Base-by-base conservation (phyloP, 1,140 invertebrate genomes). In the Manduca sexta region DNA sequence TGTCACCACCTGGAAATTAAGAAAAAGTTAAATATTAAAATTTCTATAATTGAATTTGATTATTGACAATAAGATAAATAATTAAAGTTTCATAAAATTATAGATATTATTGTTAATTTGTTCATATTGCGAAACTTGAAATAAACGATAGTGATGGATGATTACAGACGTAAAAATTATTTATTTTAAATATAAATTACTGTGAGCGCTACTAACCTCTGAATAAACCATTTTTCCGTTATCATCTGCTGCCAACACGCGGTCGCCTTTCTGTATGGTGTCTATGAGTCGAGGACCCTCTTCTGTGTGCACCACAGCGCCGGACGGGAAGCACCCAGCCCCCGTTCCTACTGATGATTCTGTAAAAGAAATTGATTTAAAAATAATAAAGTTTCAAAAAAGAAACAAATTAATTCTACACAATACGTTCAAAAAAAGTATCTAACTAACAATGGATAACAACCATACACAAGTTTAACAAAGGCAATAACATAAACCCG, bases 301-400 rank as follows among this genome's bases (percentile, higher is more conserved):
- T 16, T 85, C 68, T 0, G 90, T 90, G 30, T 86, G 74, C 5
- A 96, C 92, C 8, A 81, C 69, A 3, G 91, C 88, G 16, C 88
- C 88, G 0, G 87, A 89, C 0, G 92, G 90, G 83, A 96, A 96
- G 68, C 95, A 99, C 15, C 91, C 93, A 18, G 67, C 89, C 82
- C 50, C 64, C 60, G 49, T 70, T 51, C 38, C 92, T 89, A 92
- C 91, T 52, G 95, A 95, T 11, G 96, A 97, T 88, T 98, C 97
- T 98, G 91, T 13, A 78, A 75, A 33, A 49, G 26, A 50, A 43
- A 52, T 11, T 13, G 21, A 15, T 18, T 41, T 21, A 53, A 26
- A 26, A 8, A 5, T 26, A 26, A 26, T 26, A 26, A 8, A 3
- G 0, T 1, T 8, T 26, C 4, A 26, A 26, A 26, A 3, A 5